A percentile compares a stretch with the other conserved stretches of the same genome.
Evolutionary conservation across 2,797 vertebrate genomes (phyloP).

Genomic region (Petrocephalus schoutedeni): DNA sequence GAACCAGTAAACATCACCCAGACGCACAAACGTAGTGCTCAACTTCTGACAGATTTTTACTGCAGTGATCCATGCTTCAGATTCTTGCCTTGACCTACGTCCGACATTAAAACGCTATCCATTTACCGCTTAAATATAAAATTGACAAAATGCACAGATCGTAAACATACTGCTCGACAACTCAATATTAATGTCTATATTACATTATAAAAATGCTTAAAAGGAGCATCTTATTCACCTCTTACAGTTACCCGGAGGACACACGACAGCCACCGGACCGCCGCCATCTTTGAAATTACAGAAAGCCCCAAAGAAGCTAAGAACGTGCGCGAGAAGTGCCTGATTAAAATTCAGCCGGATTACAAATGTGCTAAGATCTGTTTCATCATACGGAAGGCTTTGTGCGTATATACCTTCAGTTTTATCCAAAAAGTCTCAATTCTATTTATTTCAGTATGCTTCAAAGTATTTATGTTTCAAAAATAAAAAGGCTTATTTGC

Average conservation of each 20-base stretch:
- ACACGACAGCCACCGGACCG: slow-evolving; percentile 30
- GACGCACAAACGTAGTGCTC: background rate
- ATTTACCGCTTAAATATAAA: background rate
- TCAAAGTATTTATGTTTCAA: background rate
- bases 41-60: background rate
- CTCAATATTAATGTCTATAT: background rate
- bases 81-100: background rate
- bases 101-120: background rate
- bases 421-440: background rate
- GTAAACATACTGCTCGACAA: background rate
- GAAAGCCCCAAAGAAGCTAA: slow-evolving; percentile 12
- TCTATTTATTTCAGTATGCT: background rate
- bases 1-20: background rate
- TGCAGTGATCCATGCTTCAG: background rate
- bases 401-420: background rate
- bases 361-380: background rate
- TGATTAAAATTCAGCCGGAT: slow-evolving; percentile 16
- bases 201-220: background rate
- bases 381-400: background rate
- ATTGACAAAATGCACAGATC: background rate
- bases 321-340: slow-evolving; percentile 25
- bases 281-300: slow-evolving; percentile 38
- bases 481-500: background rate
- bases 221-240: slow-evolving; percentile 27
- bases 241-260: slow-evolving; percentile 35